Percentiles rank a stretch among this genome's conserved stretches.
Conservation (phyloP, 2,113 vertebrate species). For the Ictalurus punctatus region DNA sequence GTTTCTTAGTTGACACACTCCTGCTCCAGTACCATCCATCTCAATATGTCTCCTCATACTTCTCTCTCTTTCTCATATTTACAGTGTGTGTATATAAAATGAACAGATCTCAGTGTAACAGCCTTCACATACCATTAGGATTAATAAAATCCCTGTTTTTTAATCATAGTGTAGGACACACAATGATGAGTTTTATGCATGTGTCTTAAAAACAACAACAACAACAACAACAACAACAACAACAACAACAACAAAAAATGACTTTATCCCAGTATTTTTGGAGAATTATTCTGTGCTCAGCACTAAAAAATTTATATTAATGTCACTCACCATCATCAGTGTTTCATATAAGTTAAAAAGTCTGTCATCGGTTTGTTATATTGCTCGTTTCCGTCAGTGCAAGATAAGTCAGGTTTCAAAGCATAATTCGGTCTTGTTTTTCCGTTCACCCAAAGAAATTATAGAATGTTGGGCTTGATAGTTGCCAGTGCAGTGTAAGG, state of each 20-base stretch:
- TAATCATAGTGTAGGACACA: background rate
- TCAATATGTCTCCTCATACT: background rate
- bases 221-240: too few relatives aligned
- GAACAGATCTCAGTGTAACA: background rate
- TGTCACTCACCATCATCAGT: slow-evolving; percentile 8
- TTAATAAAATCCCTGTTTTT: too few relatives aligned
- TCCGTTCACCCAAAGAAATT: background rate
- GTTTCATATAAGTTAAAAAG: background rate
- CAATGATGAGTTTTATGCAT: background rate
- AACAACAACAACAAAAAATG: background rate
- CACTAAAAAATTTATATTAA: background rate
- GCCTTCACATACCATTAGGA: background rate
- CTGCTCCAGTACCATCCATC: background rate
- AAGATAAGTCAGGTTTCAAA: background rate
- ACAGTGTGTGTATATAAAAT: background rate
- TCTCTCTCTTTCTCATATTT: background rate
- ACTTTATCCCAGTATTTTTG: background rate
- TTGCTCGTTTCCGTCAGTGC: background rate
- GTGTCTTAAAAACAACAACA: background rate
- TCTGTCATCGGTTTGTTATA: slow-evolving; percentile 16
- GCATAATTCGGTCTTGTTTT: background rate
- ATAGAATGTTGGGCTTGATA: background rate
- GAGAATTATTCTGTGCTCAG: background rate
- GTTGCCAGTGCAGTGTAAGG: background rate
- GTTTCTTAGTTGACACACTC: background rate